These are phyloP conservation scores for human (Homo sapiens) DNA, from an alignment of 2,113 vertebrate genomes.

Conservation along the genomic window GRCh38 chr14:97930501-97931000, in stretches of 20 bases:
- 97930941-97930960: rapidly evolving
- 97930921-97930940: neutral
- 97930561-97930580: rapidly evolving
- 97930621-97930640: neutral
- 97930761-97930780: neutral
- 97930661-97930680: neutral
- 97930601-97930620: rapidly evolving
- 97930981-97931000: neutral
- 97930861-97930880: too few species aligned
- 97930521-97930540: neutral
- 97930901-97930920: too few species aligned
- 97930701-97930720: rapidly evolving
- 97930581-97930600: rapidly evolving
- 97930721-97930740: rapidly evolving
- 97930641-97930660: rapidly evolving
- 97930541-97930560: rapidly evolving
- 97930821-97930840: rapidly evolving
- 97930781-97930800: rapidly evolving
- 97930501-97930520: neutral
- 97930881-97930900: neutral
- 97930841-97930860: rapidly evolving
- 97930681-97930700: rapidly evolving
- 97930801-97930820: too few species aligned
- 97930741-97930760: too few species aligned
- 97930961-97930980: neutral